Conservation (phyloP, 2,113 vertebrate species). For the Mus musculus region DNA sequence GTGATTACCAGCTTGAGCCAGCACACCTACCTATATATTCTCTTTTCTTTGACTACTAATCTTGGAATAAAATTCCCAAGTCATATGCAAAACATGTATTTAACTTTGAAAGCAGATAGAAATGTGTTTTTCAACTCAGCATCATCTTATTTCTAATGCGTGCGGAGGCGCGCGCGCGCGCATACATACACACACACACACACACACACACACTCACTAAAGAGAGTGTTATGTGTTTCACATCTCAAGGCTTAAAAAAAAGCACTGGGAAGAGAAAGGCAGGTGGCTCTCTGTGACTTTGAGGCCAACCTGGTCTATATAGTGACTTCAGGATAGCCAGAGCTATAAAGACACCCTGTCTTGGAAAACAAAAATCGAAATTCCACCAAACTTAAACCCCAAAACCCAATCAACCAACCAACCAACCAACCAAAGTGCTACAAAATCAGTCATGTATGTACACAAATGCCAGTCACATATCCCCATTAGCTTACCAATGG, state of each 20-base stretch:
- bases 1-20: not conserved
- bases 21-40: not conserved
- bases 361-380: not conserved
- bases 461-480: not conserved
- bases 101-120: not conserved
- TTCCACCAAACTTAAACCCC: too few species aligned
- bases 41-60: not conserved
- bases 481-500: not conserved
- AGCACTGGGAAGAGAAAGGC: not conserved
- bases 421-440: not conserved
- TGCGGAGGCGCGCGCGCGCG: too few species aligned
- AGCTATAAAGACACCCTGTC: not conserved
- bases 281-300: not conserved
- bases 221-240: not conserved
- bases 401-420: not conserved
- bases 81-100: not conserved
- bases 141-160: not conserved
- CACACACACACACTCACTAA: not conserved
- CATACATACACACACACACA: not conserved
- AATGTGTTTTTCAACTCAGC: not conserved
- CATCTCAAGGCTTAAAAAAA: not conserved
- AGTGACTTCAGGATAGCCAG: not conserved
- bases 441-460: not conserved
- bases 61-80: not conserved
- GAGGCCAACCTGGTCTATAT: not conserved